A percentile compares a stretch with the other conserved stretches of the same genome.
These are phyloP conservation scores for Jordanella pulchra DNA, from an alignment of 2,797 vertebrate species.

Conservation along the genomic window DNA sequence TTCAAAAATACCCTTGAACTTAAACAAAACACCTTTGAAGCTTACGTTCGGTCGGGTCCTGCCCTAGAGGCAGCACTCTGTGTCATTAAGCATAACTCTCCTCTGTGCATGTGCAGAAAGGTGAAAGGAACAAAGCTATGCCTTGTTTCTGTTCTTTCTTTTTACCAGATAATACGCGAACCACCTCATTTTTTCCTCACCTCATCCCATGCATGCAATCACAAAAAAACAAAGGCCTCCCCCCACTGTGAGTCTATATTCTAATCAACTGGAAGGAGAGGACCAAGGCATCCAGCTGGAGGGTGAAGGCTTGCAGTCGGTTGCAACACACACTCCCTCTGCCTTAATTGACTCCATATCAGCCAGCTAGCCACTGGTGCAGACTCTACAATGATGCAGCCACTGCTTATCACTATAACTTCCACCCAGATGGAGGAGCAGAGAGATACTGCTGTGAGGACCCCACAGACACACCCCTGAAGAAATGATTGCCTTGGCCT, in stretches of 20 bases:
- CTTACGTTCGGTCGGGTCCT: conserved; percentile 19
- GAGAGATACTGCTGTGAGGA: conserved; percentile 34
- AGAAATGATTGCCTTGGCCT: conserved; percentile 58
- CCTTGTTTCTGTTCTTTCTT: conserved; percentile 22
- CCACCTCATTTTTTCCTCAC: conserved; percentile 25
- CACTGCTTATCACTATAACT: conserved; percentile 40
- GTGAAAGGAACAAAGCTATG: conserved; percentile 32
- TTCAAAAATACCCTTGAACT: conserved; percentile 34
- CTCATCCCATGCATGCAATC: conserved; percentile 27
- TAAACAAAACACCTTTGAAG: conserved; percentile 37
- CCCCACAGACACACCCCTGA: conserved; percentile 40
- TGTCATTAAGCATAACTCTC: conserved; percentile 59
- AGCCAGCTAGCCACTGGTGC: conserved; percentile 38
- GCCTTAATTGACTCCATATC: conserved; percentile 66
- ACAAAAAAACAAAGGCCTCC: conserved; percentile 19
- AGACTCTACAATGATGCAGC: conserved; percentile 47
- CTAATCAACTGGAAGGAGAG: conserved; percentile 26
- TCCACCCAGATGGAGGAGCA: conserved; percentile 44
- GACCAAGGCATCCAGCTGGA: conserved; percentile 30
- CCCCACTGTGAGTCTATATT: conserved; percentile 37
- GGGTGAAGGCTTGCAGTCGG: conserved; percentile 48
- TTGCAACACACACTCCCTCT: conserved; percentile 51
- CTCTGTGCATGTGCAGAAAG: conserved; percentile 28
- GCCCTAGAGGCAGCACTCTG: conserved; percentile 38
- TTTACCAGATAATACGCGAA: conserved; percentile 26